A percentile compares a stretch with the other conserved stretches of the same genome.
Conservation (phyloP, 2,113 vertebrate genomes). For the Phalacrocorax carbo region DNA sequence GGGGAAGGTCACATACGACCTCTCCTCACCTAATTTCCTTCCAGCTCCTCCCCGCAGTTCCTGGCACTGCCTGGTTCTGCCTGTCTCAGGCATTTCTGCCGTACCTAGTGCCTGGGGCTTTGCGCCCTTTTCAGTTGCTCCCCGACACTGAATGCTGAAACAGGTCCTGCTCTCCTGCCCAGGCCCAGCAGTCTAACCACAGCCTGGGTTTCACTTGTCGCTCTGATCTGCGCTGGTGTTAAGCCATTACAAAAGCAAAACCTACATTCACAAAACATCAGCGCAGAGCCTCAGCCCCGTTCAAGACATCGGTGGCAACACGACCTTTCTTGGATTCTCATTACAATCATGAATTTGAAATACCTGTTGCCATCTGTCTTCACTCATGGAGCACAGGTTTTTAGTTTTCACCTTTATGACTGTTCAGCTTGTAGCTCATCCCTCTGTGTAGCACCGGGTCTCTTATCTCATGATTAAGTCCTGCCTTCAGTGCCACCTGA, state of each 20-base stretch:
- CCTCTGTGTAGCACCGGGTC: rapidly evolving
- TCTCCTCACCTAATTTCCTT: not conserved
- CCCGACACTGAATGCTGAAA: not conserved
- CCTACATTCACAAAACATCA: not conserved
- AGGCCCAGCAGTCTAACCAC: not conserved
- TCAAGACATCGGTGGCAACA: not conserved
- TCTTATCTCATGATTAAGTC: not conserved
- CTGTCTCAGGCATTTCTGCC: not conserved
- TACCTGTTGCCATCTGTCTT: not conserved
- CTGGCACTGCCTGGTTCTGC: not conserved
- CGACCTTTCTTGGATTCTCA: not conserved
- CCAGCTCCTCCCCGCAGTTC: not conserved
- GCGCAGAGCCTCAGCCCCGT: not conserved
- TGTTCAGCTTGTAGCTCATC: not conserved
- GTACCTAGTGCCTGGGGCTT: not conserved
- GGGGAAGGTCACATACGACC: too few relatives aligned
- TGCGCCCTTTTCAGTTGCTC: not conserved
- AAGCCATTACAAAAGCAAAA: not conserved
- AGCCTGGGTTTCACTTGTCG: not conserved
- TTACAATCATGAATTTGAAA: not conserved
- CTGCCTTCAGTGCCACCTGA: not conserved
- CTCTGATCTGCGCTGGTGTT: not conserved
- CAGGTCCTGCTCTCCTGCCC: not conserved
- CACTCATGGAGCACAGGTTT: rapidly evolving
- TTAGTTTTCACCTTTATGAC: not conserved